These are phyloP conservation scores for Brachionus angularis DNA, from an alignment of 1,140 invertebrate species.

Conservation along the genomic window DNA sequence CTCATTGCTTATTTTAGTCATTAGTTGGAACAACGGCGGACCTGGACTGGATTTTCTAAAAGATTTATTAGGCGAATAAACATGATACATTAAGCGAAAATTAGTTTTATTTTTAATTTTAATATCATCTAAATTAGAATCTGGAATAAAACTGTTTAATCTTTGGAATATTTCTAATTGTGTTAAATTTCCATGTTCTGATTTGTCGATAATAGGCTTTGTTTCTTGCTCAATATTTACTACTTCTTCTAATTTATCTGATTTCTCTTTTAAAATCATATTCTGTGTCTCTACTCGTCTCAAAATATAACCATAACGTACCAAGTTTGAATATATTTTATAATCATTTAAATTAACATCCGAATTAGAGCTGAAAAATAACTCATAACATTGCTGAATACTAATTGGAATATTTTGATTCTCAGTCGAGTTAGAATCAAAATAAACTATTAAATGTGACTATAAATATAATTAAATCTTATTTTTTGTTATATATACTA, in stretches of 20 bases:
- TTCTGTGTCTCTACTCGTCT: not conserved
- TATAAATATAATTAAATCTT: not conserved
- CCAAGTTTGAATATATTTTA: conserved; percentile 1
- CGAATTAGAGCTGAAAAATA: conserved; percentile 9
- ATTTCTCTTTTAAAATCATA: no score
- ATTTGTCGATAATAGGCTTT: not conserved
- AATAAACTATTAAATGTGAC: conserved; percentile 21
- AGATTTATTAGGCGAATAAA: conserved; percentile 14
- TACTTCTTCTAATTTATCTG: no score
- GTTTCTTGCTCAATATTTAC: no score
- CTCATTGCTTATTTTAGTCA: not conserved
- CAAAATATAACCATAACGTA: conserved; percentile 21
- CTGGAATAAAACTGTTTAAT: not conserved
- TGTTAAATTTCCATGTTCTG: not conserved
- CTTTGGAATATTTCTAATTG: conserved; percentile 6
- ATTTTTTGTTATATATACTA: no score
- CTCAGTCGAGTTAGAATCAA: not conserved
- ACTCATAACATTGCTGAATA: conserved; percentile 29
- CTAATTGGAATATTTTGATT: not conserved
- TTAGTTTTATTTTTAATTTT: not conserved
- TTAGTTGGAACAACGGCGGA: not conserved
- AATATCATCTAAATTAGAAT: not conserved
- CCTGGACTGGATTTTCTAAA: conserved; percentile 5
- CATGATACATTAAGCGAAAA: not conserved
- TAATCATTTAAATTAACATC: conserved; percentile 28